Percentiles rank a stretch among this genome's conserved stretches.
Evolutionary conservation across 1,140 invertebrate genomes (phyloP).

Genomic region (Campoletis sonorensis): DNA sequence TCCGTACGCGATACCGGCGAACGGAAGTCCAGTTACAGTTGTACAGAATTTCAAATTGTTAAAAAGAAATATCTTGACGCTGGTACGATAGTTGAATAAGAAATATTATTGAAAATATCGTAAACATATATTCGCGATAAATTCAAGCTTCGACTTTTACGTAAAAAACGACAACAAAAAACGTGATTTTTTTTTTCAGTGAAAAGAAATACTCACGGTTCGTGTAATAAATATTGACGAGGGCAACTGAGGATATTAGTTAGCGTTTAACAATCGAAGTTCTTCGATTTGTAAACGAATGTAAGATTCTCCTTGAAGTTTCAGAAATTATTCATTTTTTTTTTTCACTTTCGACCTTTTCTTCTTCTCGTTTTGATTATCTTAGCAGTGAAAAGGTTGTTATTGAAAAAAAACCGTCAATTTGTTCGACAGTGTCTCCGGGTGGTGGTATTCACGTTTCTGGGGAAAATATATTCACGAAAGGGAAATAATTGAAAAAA

Average conservation of each 20-base stretch:
- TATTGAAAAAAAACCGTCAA: neutral
- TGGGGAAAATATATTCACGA: neutral
- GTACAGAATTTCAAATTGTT: neutral
- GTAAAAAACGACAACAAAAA: neutral
- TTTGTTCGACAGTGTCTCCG: conserved; percentile 1
- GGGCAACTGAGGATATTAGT: too few species aligned
- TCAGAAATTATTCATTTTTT: neutral
- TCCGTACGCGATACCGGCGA: conserved; percentile 52
- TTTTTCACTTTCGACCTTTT: conserved; percentile 32
- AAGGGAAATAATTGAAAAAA: neutral
- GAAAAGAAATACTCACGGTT: neutral
- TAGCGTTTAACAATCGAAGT: too few species aligned
- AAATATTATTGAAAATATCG: too few species aligned
- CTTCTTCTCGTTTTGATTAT: neutral
- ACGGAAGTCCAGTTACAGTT: conserved; percentile 29
- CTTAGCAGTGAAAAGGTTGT: neutral
- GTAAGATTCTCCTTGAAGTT: too few species aligned
- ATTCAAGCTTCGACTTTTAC: too few species aligned
- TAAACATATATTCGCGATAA: too few species aligned
- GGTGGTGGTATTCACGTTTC: neutral
- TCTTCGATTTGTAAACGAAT: too few species aligned
- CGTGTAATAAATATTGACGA: too few species aligned
- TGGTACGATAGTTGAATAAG: too few species aligned
- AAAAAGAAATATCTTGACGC: neutral
- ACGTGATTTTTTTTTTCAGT: neutral